phyloP scores from a whole-genome alignment of 2,797 vertebrate species.

The Chelidonichthys spinosus region DNA sequence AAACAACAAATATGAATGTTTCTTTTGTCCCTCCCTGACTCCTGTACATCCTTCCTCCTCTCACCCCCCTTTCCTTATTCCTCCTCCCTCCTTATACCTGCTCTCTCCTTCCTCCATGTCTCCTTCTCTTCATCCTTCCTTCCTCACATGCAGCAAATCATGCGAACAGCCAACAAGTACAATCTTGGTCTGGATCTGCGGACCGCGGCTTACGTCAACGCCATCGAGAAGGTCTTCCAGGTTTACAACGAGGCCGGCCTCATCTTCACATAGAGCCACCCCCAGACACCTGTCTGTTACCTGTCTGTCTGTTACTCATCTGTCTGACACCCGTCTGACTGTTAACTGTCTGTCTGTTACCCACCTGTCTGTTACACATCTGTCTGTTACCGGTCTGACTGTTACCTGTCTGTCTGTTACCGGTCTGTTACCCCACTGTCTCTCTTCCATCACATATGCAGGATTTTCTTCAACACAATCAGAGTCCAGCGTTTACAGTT shows the following conservation, averaged over 20 bases:
- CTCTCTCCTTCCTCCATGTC: neutral
- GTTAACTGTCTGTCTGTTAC: neutral
- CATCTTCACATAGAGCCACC: slow-evolving; percentile 79
- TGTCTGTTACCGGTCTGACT: neutral
- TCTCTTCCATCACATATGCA: neutral
- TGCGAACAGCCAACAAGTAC: slow-evolving; percentile 93
- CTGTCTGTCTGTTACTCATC: neutral
- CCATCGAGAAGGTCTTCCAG: slow-evolving; percentile 98
- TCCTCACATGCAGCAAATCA: slow-evolving; percentile 80
- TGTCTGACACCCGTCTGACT: neutral
- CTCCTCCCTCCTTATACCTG: too few relatives aligned
- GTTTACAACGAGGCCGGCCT: slow-evolving; percentile 97
- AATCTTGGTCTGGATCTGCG: slow-evolving; percentile 95
- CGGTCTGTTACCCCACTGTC: neutral
- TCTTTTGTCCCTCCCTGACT: neutral
- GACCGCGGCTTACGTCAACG: slow-evolving; percentile 97
- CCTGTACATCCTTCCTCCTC: neutral
- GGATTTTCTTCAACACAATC: neutral
- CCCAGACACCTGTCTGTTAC: slow-evolving; percentile 3
- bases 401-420: neutral
- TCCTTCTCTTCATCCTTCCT: neutral
- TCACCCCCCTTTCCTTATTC: neutral
- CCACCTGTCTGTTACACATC: neutral
- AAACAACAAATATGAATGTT: too few relatives aligned
- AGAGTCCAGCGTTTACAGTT: slow-evolving; percentile 13